These are phyloP conservation scores for Campylomormyrus numenius DNA, from an alignment of 2,113 vertebrate species.

Conservation along the genomic window DNA sequence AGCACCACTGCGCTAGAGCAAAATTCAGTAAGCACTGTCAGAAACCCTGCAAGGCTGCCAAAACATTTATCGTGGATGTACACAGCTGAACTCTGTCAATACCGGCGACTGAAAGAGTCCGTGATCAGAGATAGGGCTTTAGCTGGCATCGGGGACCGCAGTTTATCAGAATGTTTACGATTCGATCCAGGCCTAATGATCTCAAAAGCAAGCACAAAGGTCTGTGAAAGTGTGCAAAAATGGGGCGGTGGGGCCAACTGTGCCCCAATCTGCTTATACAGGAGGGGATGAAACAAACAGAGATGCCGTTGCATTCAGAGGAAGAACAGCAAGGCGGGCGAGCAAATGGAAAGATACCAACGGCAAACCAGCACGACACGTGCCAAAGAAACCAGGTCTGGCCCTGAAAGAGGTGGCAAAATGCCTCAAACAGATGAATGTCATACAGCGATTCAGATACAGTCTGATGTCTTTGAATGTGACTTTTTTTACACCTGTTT, in stretches of 20 bases:
- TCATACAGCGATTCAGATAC: not conserved
- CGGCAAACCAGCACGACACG: not conserved
- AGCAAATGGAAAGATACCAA: not conserved
- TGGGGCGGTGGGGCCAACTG: not conserved
- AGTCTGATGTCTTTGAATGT: not conserved
- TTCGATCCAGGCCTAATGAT: conserved; percentile 1
- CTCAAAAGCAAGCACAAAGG: conserved; percentile 6
- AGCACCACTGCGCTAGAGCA: not conserved
- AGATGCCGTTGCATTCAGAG: not conserved
- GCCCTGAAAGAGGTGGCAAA: not conserved
- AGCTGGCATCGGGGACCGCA: not conserved
- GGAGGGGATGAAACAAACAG: not conserved
- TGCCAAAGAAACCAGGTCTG: not conserved
- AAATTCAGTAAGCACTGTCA: conserved; percentile 11
- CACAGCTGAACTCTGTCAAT: conserved; percentile 16
- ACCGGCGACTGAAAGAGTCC: not conserved
- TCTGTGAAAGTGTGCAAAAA: not conserved
- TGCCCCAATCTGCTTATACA: not conserved
- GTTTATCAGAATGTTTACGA: conserved; percentile 8
- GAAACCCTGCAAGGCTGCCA: not conserved
- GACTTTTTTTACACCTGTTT: not conserved
- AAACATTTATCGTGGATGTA: not conserved
- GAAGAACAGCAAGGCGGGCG: not conserved
- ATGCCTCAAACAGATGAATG: not conserved
- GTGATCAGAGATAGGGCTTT: not conserved